Base-by-base conservation (phyloP, 1,140 invertebrate genomes). In the Atta cephalotes region DNA sequence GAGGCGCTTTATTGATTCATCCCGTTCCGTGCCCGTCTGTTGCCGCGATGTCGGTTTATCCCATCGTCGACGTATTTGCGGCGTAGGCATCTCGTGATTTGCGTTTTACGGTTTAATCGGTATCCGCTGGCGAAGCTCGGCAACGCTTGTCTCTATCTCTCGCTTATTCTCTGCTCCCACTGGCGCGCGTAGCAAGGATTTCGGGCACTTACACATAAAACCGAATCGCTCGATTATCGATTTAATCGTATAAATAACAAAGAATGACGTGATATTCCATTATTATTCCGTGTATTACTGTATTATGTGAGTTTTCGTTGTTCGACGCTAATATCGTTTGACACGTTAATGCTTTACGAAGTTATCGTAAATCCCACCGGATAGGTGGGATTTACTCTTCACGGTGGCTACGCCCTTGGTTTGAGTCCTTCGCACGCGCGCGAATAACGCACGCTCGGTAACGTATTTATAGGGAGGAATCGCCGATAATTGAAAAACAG, bases 1-100 rank as follows among this genome's bases (percentile, higher is more conserved):
- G 86, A 77, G 56, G 80, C 58, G 78, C 86, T 87, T 90, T 90
- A 90, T 90, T 85, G 89, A 90, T 90, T 90, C 89, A 80, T 87
- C 86, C 87, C 89, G 80, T 62, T 72, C 68, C 86, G 39, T 62
- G n/a, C 66, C 66, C 79, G 79, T 72, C 68, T 62, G 79, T 72
- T 81, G 79, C 85, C 88, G 72, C 85, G 85, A 90, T 63, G 89
- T 77, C 85, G 88, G 89, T 79, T 89, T 89, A 89, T 89, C 88
- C 85, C 89, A 53, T 82, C 89, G 88, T 79, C 89, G 79, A 84
- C 88, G 85, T 87, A 87, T 90, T 87, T 82, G 88, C 88, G 88
- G 77, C 70, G 74, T 66, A 85, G 76, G 39, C 70, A 89, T 89
- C 88, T 89, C 88, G 82, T 81, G 87, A 89, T 88, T 87, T 86